A percentile compares a stretch with the other conserved stretches of the same genome.
phyloP scores from a whole-genome alignment of 2,797 vertebrate genomes.

The Karalla daura region DNA sequence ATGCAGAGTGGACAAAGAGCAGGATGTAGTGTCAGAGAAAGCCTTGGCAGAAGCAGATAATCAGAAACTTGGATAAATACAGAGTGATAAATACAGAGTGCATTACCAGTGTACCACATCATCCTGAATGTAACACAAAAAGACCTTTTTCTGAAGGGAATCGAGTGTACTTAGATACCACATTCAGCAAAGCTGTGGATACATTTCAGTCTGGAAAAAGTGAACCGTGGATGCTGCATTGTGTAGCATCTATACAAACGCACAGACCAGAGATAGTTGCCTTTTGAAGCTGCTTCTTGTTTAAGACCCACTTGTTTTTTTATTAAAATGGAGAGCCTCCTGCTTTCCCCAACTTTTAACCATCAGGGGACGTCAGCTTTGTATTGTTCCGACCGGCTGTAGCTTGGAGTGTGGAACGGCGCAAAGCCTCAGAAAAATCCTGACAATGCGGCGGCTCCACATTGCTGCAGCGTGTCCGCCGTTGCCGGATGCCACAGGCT shows the following conservation, averaged over 20 bases:
- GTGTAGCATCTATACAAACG: no score
- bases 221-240: not conserved
- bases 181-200: no score
- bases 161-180: no score
- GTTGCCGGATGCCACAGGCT: conserved; percentile 9
- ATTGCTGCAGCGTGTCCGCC: conserved; percentile 10
- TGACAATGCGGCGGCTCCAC: conserved; percentile 24
- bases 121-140: no score
- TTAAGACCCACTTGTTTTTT: not conserved
- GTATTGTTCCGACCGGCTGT: conserved; percentile 19
- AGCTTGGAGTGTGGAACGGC: conserved; percentile 1
- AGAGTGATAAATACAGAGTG: not conserved
- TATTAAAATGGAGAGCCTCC: conserved; percentile 1
- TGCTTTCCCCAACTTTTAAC: not conserved
- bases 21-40: no score
- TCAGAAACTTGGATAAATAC: not conserved
- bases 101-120: not conserved
- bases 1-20: conserved; percentile 9
- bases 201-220: not conserved
- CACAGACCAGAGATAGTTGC: not conserved
- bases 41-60: conserved; percentile 1
- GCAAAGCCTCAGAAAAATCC: conserved; percentile 18
- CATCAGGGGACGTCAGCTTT: conserved; percentile 1
- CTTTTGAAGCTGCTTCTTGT: not conserved
- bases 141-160: no score